Evolutionary conservation across 1,140 invertebrate species (phyloP), one percentile per base, ranked within the genome.

Genomic region (Bacillus rossius): DNA sequence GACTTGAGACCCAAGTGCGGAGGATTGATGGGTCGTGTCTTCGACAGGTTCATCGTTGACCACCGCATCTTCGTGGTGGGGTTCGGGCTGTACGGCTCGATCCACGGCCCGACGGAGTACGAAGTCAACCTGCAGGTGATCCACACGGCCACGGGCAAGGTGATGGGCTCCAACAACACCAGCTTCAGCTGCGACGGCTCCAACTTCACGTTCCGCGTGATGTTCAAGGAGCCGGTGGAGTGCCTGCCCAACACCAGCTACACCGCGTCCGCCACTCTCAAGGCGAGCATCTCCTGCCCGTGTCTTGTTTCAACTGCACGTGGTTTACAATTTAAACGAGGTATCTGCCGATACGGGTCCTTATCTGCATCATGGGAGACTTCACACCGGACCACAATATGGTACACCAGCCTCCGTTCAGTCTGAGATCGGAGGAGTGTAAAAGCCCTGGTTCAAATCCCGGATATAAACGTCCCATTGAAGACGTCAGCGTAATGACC

Each of bases 181-280:
- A 84, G 77, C 51, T 92, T 93, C 66, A 85, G 81, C 60, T 90
- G 85, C 65, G 91, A 94, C 75, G 91, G 91, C 16, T 86, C 87
- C 1, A 84, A 84, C 57, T 84, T 85, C 60, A 91, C 89, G 37
- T 94, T 92, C 73, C 78, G 88, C 40, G 87, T 92, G n/a, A 87
- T 89, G 83, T 94, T 95, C 70, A 90, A 91, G 72, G 90, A 93
- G 66, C 89, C 92, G 1, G 83, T 93, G 8, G 90, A 94, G 74
- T 89, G 94, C 48, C 67, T 83, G 50, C 85, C 88, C 7, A 89
- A 89, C 70, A 85, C 84, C 3, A 86, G 84, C 62, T 95, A 94
- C 72, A 92, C 88, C 14, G 91, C 90, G 20, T 89, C 85, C 66
- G 87, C 88, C 50, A 91, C 85, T 51, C 75, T 94, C 14, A 89